phyloP scores from a whole-genome alignment of 1,140 invertebrate species.

The Drosophila erecta region DNA sequence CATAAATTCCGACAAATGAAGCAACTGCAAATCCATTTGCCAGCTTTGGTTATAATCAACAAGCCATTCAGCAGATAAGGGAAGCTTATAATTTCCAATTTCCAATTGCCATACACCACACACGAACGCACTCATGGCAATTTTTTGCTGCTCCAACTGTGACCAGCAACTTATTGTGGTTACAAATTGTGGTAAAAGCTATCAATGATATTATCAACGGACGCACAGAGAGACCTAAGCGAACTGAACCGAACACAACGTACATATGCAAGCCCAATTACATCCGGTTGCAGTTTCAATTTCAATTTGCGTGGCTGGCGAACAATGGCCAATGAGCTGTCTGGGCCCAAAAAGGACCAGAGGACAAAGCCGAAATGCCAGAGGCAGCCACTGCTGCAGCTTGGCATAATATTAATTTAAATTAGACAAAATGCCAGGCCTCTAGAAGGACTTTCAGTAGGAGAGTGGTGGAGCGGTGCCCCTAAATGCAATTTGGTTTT shows the following conservation, averaged over 20 bases:
- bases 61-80: constrained; percentile 56
- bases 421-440: constrained; percentile 61
- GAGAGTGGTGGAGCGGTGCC: constrained; percentile 1
- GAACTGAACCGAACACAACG: constrained; percentile 19
- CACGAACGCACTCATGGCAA: constrained; percentile 2
- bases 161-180: constrained; percentile 75
- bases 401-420: constrained; percentile 82
- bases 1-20: constrained; percentile 43
- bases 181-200: constrained; percentile 78
- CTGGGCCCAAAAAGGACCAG: constrained; percentile 17
- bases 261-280: constrained; percentile 79
- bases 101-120: constrained; percentile 42
- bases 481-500: constrained; percentile 41
- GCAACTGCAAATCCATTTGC: constrained; percentile 32
- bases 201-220: constrained; percentile 78
- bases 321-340: constrained; percentile 37
- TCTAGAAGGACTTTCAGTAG: background rate
- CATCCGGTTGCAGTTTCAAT: constrained; percentile 82
- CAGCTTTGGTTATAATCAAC: constrained; percentile 62
- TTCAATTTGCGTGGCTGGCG: constrained; percentile 68
- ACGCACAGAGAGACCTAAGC: constrained; percentile 14
- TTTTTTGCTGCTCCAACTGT: constrained; percentile 40
- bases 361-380: constrained; percentile 51
- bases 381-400: constrained; percentile 43
- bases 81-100: constrained; percentile 61